These are phyloP conservation scores for Spialia ferax DNA, from an alignment of 2,888 invertebrate genomes.

Conservation along the genomic window DNA sequence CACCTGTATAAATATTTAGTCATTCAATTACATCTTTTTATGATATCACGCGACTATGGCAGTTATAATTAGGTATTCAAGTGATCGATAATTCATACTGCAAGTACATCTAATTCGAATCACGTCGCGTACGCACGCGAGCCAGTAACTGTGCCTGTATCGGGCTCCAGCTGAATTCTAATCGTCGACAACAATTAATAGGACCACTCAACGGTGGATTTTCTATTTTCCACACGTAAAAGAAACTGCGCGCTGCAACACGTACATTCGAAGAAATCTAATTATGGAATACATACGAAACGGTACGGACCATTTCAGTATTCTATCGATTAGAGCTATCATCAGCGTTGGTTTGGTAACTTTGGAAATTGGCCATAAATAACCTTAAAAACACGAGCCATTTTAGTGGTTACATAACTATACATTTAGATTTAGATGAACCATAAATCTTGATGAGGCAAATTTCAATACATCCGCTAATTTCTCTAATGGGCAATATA, in stretches of 20 bases:
- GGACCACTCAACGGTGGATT: conserved; percentile 84
- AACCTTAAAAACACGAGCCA: not conserved
- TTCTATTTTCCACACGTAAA: conserved; percentile 87
- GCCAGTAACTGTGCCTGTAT: conserved; percentile 78
- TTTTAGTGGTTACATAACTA: conserved; percentile 21
- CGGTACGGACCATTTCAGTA: conserved; percentile 21
- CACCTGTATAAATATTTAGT: conserved; percentile 54
- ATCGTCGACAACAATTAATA: conserved; percentile 81
- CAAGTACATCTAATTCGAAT: conserved; percentile 70
- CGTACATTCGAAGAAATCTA: conserved; percentile 76
- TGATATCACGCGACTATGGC: conserved; percentile 57
- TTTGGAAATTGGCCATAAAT: conserved; percentile 21
- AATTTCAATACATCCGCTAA: conserved; percentile 9
- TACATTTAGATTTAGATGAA: conserved; percentile 16
- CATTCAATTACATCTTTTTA: conserved; percentile 55
- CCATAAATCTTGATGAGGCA: conserved; percentile 15
- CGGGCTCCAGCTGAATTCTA: conserved; percentile 79
- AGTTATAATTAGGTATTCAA: conserved; percentile 58
- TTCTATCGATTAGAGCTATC: not conserved
- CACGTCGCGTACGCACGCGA: conserved; percentile 79
- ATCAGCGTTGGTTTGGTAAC: conserved; percentile 5
- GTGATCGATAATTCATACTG: conserved; percentile 55
- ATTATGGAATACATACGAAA: conserved; percentile 60
- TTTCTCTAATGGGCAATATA: conserved; percentile 32
- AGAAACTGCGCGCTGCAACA: conserved; percentile 79